A percentile compares a stretch with the other conserved stretches of the same genome.
Conservation (phyloP, 2,113 vertebrate genomes). For the Cryptomyrus ogoouensis region DNA sequence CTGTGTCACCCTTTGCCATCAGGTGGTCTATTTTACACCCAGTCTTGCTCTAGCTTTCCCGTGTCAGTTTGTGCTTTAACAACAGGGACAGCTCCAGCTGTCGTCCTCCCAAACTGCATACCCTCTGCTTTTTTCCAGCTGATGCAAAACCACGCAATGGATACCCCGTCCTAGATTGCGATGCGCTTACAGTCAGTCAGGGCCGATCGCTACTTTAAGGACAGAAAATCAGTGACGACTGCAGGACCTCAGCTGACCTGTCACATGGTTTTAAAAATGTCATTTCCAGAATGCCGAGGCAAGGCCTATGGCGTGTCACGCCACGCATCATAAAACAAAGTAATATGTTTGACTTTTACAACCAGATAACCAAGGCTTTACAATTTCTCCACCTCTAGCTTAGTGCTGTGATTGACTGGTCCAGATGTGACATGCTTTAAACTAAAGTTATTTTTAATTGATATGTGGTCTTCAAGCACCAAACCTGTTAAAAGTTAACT, state of each 20-base stretch:
- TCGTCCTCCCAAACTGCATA: not conserved
- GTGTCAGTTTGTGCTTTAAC: not conserved
- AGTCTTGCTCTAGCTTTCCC: not conserved
- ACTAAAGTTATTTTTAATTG: slow-evolving; percentile 25
- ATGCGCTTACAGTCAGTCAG: not conserved
- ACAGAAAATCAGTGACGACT: not conserved
- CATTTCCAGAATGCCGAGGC: not conserved
- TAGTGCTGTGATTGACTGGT: slow-evolving; percentile 58
- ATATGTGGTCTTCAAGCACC: slow-evolving; percentile 21
- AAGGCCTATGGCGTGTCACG: not conserved
- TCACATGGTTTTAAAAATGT: not conserved
- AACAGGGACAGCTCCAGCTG: not conserved
- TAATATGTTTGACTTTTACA: not conserved
- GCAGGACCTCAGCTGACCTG: not conserved
- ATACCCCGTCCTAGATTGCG: not conserved
- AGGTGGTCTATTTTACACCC: not conserved
- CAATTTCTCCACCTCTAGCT: not conserved
- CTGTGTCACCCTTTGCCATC: not conserved
- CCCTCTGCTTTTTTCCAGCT: not conserved
- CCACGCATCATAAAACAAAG: not conserved
- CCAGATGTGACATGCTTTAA: slow-evolving; percentile 47
- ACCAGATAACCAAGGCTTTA: slow-evolving; percentile 14
- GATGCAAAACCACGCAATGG: not conserved
- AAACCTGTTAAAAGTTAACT: slow-evolving; percentile 25
- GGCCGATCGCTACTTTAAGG: not conserved